Base-by-base conservation (phyloP, 2,888 invertebrate species). In the Cheilosia urbana region DNA sequence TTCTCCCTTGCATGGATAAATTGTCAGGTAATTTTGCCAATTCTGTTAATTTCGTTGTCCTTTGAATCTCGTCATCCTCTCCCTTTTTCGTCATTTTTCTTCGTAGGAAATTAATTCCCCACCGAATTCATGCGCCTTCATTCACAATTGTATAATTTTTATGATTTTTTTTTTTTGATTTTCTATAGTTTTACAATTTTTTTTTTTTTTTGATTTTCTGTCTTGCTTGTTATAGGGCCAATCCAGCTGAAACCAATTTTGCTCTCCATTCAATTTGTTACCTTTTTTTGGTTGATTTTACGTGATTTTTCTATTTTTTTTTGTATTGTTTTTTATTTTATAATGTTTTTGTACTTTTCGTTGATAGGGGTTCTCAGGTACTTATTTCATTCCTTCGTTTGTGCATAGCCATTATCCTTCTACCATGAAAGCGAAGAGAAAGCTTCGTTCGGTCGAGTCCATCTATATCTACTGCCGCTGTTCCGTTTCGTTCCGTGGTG, bases 161-260 rank as follows among this genome's bases (percentile, higher is more conserved):
- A 17, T 17, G n/a, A 9, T 17, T 47, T 17, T 17, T 45, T 47
- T 47, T n/a, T 11, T 37, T 11, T 37, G 9, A 34, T 30, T 34
- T 34, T 9, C 3, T 34, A 3, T 9, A 11, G 7, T 34, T 37
- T 37, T 37, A 6, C 30, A 30, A 6, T 15, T 45, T 45, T 45
- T 45, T 45, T n/a, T 45, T 17, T 2, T 17, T 45, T 45, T 45
- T 45, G n/a, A n/a, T 45, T 45, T 1, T 17, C 2, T 45, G 37
- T 37, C n/a, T n/a, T n/a, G 11, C 17, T 45, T 45, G 45, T 45
- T 45, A 17, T 45, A 45, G 45, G 45, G 45, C n/a, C 45, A 45
- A 45, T 17, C 45, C 45, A 45, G 45, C 45, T 45, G 45, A 45
- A 45, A 45, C 45, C 45, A 45, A 37, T 37, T 11, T 34, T 34